Conservation (phyloP, 2,113 vertebrate species). For the Colius striatus region DNA sequence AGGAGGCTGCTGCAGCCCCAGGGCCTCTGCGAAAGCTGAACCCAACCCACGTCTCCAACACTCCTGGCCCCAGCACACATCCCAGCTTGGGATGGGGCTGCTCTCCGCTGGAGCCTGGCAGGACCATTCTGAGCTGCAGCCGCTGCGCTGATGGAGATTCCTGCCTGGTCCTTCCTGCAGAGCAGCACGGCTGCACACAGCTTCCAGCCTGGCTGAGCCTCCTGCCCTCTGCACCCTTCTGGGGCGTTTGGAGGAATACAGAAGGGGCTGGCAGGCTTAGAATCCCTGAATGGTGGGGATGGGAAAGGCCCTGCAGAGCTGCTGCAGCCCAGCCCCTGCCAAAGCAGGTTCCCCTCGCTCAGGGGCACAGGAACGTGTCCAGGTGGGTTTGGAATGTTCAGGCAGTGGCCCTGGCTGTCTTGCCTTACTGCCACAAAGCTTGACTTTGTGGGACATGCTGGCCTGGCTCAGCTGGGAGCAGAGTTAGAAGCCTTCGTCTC, state of each 20-base stretch:
- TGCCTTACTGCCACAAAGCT: not conserved
- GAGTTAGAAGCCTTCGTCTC: not conserved
- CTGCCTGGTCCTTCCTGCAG: not conserved
- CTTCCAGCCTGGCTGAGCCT: not conserved
- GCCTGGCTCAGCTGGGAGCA: not conserved
- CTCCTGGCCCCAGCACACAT: not conserved
- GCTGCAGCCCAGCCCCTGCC: too few species aligned
- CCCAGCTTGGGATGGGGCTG: not conserved
- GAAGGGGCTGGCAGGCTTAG: not conserved
- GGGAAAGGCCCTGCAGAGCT: too few species aligned
- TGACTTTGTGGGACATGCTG: not conserved
- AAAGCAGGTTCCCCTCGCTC: too few species aligned
- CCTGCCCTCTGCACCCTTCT: not conserved
- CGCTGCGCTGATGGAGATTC: not conserved
- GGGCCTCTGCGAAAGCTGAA: not conserved
- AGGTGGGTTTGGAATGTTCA: not conserved
- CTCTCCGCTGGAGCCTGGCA: not conserved
- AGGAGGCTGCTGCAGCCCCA: not conserved
- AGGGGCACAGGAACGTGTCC: too few species aligned
- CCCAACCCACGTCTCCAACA: not conserved
- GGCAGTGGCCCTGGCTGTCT: not conserved
- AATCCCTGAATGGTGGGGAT: too few species aligned
- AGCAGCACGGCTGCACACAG: accelerated
- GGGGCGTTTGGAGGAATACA: not conserved
- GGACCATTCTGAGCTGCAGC: not conserved